Evolutionary conservation across 2,113 vertebrate genomes (phyloP).

Genomic region (Protomyctophum bolini): DNA sequence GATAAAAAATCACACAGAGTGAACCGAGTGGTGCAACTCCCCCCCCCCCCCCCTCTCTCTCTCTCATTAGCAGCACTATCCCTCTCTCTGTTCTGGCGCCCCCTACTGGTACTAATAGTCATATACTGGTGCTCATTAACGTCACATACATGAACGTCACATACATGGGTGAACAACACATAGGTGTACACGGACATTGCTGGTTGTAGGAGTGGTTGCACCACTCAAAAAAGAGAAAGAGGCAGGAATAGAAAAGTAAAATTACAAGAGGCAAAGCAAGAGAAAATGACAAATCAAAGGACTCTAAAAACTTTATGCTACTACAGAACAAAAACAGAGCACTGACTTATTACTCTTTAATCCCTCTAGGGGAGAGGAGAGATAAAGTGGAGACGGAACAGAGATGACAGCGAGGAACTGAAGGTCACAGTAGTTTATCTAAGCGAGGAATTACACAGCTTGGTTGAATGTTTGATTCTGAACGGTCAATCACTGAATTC

Average conservation of each 20-base stretch:
- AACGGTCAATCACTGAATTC: too few relatives aligned
- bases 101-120: too few relatives aligned
- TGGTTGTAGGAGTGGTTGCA: too few relatives aligned
- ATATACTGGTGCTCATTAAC: too few relatives aligned
- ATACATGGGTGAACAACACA: too few relatives aligned
- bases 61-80: too few relatives aligned
- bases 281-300: conserved; percentile 32
- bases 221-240: conserved; percentile 9
- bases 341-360: conserved; percentile 11
- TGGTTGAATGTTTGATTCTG: too few relatives aligned
- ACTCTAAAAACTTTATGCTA: conserved; percentile 35
- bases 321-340: conserved; percentile 9
- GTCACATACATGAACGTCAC: too few relatives aligned
- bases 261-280: conserved; percentile 34
- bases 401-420: conserved; percentile 31
- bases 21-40: too few relatives aligned
- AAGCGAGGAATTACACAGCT: background rate
- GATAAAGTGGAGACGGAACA: conserved; percentile 33
- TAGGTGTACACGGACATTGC: too few relatives aligned
- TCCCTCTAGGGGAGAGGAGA: background rate
- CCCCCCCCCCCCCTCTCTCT: too few relatives aligned
- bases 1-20: background rate
- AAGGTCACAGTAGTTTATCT: conserved; percentile 18
- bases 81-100: too few relatives aligned
- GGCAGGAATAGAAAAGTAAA: conserved; percentile 3